Conservation (phyloP, 92 coral and sea anemone species). For the Bergia sp. region DNA sequence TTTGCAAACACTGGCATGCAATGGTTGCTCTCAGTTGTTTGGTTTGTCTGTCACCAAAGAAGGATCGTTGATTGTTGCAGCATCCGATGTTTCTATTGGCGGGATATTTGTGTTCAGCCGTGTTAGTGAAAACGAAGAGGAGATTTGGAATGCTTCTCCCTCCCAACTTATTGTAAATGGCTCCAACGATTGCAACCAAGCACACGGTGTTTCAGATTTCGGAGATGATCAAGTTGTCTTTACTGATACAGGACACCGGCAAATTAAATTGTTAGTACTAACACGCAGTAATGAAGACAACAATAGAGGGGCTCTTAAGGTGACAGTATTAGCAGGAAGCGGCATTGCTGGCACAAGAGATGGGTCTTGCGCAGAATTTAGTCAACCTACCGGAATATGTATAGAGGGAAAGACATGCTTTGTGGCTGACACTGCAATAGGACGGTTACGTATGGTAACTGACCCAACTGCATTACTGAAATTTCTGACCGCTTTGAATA, state of each 20-base stretch:
- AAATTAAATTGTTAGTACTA: conserved; percentile 31
- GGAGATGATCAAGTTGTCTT: conserved; percentile 47
- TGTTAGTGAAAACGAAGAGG: conserved; percentile 43
- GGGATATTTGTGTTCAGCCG: conserved; percentile 44
- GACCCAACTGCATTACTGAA: conserved; percentile 48
- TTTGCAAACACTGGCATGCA: conserved; percentile 46
- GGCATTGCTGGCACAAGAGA: conserved; percentile 52
- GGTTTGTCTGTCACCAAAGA: conserved; percentile 48
- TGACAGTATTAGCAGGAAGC: conserved; percentile 49
- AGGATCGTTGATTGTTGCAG: conserved; percentile 50
- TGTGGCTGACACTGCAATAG: conserved; percentile 49
- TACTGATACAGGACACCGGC: conserved; percentile 45
- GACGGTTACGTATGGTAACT: conserved; percentile 45
- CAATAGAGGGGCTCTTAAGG: conserved; percentile 43
- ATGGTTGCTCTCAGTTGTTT: conserved; percentile 48
- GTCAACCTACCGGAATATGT: conserved; percentile 47
- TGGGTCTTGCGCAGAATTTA: conserved; percentile 47
- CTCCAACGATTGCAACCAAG: conserved; percentile 46
- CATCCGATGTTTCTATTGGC: conserved; percentile 46
- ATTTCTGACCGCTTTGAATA: conserved; percentile 41
- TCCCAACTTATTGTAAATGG: conserved; percentile 47
- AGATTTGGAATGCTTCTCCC: conserved; percentile 42
- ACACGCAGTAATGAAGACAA: conserved; percentile 37
- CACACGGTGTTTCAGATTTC: conserved; percentile 47
- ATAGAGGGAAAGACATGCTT: conserved; percentile 42